A percentile compares a stretch with the other conserved stretches of the same genome.
These are phyloP conservation scores for Eurystomus gularis DNA, from an alignment of 2,113 vertebrate genomes.

Conservation along the genomic window DNA sequence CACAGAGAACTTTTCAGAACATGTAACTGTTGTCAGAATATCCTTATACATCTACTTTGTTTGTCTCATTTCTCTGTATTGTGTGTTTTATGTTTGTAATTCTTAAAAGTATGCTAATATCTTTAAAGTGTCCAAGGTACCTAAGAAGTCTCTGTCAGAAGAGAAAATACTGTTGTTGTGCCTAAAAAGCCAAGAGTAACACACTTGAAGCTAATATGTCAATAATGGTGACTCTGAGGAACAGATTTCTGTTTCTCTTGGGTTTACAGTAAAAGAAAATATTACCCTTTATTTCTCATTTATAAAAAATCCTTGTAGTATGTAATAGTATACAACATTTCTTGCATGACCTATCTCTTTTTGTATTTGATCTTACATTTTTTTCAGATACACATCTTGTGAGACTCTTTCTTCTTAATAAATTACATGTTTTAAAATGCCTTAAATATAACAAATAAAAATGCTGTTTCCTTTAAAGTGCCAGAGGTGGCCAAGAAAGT, in stretches of 20 bases:
- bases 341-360: background rate
- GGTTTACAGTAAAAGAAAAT: background rate
- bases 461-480: conserved; percentile 67
- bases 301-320: background rate
- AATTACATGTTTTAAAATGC: background rate
- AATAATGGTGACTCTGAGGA: background rate
- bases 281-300: background rate
- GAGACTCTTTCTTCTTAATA: background rate
- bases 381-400: background rate
- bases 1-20: background rate
- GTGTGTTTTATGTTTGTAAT: background rate
- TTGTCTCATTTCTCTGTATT: background rate
- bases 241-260: background rate
- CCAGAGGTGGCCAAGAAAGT: conserved; percentile 69
- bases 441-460: conserved; percentile 3
- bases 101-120: conserved; percentile 51
- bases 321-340: background rate
- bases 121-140: conserved; percentile 74
- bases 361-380: background rate
- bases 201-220: conserved; percentile 23
- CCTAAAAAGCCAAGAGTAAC: conserved; percentile 33
- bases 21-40: background rate
- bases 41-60: background rate
- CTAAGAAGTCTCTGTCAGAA: conserved; percentile 68
- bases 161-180: conserved; percentile 6